Evolutionary conservation across 1,140 invertebrate genomes (phyloP).

Genomic region (Cydia fagiglandana): DNA sequence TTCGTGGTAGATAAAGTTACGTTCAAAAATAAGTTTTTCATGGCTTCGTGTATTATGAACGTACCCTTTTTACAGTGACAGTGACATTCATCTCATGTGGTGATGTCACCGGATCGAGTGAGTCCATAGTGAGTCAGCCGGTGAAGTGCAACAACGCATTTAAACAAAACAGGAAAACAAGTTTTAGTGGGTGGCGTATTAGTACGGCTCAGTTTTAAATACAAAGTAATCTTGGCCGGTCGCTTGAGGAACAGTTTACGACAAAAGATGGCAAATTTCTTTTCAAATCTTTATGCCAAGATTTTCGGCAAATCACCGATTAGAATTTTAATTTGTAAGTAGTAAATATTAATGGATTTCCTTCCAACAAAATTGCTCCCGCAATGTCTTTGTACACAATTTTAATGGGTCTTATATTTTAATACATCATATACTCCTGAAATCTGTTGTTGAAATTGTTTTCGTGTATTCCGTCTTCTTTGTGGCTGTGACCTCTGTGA

Average conservation of each 20-base stretch:
- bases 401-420: too few relatives aligned
- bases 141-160: neutral
- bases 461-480: neutral
- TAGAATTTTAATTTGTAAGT: slow-evolving; percentile 11
- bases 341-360: neutral
- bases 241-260: neutral
- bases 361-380: neutral
- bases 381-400: too few relatives aligned
- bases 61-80: too few relatives aligned
- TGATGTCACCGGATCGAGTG: too few relatives aligned
- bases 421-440: too few relatives aligned
- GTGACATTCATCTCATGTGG: too few relatives aligned
- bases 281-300: slow-evolving; percentile 14
- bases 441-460: too few relatives aligned
- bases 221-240: neutral
- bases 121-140: neutral
- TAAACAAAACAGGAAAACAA: neutral
- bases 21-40: too few relatives aligned
- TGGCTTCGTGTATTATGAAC: too few relatives aligned
- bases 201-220: slow-evolving; percentile 1
- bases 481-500: neutral
- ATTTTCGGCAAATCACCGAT: slow-evolving; percentile 3
- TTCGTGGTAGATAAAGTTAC: too few relatives aligned
- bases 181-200: neutral
- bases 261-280: slow-evolving; percentile 7